Percentiles rank a stretch among this genome's conserved stretches.
Evolutionary conservation across 1,140 invertebrate species (phyloP).

Genomic region (Rhopalosiphum padi): DNA sequence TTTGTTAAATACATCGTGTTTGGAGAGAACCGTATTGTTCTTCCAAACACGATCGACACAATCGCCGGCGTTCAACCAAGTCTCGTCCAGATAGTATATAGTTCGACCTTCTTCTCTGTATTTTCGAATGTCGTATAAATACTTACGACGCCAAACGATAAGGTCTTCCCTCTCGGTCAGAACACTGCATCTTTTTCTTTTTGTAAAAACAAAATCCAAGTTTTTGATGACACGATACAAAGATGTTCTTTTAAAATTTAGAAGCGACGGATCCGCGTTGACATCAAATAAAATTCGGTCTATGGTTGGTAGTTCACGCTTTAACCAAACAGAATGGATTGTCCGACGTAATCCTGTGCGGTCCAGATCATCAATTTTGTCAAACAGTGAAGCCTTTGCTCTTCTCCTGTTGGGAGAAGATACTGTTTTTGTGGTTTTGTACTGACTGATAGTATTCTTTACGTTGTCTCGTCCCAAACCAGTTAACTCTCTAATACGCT

Average conservation of each 20-base stretch:
- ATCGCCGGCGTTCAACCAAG: slow-evolving; percentile 4
- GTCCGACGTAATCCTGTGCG: slow-evolving; percentile 3
- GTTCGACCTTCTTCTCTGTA: neutral
- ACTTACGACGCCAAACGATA: neutral
- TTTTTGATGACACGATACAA: neutral
- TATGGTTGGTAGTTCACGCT: neutral
- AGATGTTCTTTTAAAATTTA: neutral
- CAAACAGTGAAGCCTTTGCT: neutral
- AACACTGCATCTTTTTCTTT: neutral
- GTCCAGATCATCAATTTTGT: neutral
- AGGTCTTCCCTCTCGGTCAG: neutral
- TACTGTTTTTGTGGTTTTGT: neutral
- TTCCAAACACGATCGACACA: too few relatives aligned
- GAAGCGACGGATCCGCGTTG: neutral
- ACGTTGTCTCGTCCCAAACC: neutral
- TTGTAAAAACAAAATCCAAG: neutral
- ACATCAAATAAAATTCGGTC: neutral
- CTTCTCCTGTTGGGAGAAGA: neutral
- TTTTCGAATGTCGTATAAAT: neutral
- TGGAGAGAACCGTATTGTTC: neutral
- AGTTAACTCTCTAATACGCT: neutral
- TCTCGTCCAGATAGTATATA: neutral
- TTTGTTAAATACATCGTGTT: neutral
- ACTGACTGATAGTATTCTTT: neutral
- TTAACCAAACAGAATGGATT: neutral